Conservation (phyloP, 2,113 vertebrate species). For the Theropithecus gelada region DNA sequence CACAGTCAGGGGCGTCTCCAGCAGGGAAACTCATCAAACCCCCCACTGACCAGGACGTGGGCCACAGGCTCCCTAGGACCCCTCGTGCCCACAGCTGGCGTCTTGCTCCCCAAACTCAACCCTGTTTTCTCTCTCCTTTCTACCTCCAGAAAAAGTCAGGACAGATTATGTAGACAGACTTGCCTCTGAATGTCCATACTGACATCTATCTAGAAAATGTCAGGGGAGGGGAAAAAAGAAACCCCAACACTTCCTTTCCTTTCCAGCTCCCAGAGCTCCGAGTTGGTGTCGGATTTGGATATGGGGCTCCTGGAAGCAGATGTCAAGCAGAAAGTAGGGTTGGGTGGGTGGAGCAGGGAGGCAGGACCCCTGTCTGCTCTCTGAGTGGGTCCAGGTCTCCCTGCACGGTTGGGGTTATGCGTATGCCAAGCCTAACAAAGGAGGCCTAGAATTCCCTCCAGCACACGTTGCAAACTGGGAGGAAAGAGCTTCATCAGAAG, state of each 20-base stretch:
- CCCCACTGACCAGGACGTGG: background rate
- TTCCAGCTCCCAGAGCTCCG: background rate
- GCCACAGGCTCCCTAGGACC: rapidly evolving
- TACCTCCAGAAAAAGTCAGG: background rate
- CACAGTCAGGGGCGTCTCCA: background rate
- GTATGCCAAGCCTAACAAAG: background rate
- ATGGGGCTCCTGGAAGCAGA: background rate
- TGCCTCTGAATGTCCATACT: background rate
- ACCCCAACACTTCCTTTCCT: background rate
- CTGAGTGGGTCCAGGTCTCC: background rate
- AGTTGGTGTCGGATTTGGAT: background rate
- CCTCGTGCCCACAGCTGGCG: background rate
- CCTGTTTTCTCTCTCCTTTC: background rate
- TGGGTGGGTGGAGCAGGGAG: background rate
- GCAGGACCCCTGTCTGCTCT: background rate
- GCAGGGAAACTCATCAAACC: background rate
- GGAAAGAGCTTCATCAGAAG: background rate
- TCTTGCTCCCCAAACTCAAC: background rate
- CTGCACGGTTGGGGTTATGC: background rate
- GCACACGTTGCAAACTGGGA: background rate
- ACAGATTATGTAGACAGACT: background rate
- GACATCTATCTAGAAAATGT: background rate
- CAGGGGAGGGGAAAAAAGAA: background rate
- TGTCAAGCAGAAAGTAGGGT: background rate
- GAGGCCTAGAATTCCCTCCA: background rate